Base-by-base conservation (phyloP, 2,888 invertebrate species). In the Caenorhabditis angaria region DNA sequence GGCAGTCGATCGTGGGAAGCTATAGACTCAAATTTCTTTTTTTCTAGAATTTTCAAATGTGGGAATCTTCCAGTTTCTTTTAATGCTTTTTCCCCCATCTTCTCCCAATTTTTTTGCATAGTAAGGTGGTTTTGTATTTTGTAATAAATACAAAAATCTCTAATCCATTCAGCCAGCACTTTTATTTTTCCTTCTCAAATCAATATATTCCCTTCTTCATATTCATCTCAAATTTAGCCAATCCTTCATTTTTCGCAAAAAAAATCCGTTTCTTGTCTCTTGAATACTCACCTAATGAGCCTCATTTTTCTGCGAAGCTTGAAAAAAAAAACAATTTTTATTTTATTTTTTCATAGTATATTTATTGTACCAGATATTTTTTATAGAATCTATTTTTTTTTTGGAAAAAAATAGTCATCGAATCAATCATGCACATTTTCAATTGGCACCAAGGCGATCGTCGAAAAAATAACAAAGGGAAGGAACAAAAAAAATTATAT, bases 381-480 rank as follows among this genome's bases (percentile, higher is more conserved):
- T 22, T 22, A 20, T 22, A 50, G 22, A 2, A 4, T 22, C 6
- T 22, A 24, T 4, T 6, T 35, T 35, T 35, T 35, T 35, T 35
- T 22, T 20, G 22, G 24, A 50, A n/a, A 50, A 41, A 41, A 12
- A 41, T 12, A 41, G 41, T 41, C 63, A 64, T 35, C 56, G 24
- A 71, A 71, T 71, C 71, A 71, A 71, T 71, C 71, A 71, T 71
- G 71, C 61, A 65, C 71, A 71, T 71, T 71, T 71, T 66, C 59
- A 66, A 70, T 70, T 70, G 61, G 65, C 65, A 55, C 70, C 65
- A 66, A 70, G 70, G 65, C 70, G 65, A 70, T 70, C 61, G 53
- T 62, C 65, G 56, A 32, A 32, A 32, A 12, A 32, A 32, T 5
- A 5, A 32, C 32, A 41, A 41, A 67, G 24, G 27, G 56, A 70